phyloP scores from a whole-genome alignment of 2,888 invertebrate species.

The Aspidiotus destructor region DNA sequence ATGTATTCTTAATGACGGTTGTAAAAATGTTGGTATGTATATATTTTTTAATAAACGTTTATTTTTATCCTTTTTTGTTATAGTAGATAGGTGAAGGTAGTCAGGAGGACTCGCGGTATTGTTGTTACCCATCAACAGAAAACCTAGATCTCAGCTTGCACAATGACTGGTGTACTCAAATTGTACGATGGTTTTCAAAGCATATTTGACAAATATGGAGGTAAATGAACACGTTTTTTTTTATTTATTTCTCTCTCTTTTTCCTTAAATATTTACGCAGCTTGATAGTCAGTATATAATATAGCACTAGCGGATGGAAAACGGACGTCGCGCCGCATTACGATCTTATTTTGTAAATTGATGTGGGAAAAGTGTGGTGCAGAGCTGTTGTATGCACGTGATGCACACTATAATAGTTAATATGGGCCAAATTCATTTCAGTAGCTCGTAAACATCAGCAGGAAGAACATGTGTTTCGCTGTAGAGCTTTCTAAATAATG shows the following conservation, averaged over 20 bases:
- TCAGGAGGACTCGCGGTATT: conserved; percentile 26
- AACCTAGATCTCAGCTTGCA: conserved; percentile 30
- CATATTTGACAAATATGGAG: conserved; percentile 73
- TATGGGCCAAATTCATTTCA: too few species aligned
- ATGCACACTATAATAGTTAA: too few species aligned
- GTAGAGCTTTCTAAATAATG: too few species aligned
- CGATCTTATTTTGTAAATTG: too few species aligned
- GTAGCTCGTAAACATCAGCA: too few species aligned
- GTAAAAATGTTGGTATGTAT: conserved; percentile 6
- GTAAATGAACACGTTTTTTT: conserved; percentile 48
- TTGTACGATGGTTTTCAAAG: conserved; percentile 68
- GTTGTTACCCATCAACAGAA: conserved; percentile 24
- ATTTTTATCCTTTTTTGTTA: conserved; percentile 19
- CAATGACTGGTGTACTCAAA: conserved; percentile 65
- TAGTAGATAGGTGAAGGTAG: conserved; percentile 32
- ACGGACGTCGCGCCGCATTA: too few species aligned
- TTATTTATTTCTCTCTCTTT: not conserved
- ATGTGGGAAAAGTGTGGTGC: too few species aligned
- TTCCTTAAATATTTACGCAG: not conserved
- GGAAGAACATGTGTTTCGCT: too few species aligned
- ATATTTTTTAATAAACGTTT: conserved; percentile 9
- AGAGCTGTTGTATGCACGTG: too few species aligned
- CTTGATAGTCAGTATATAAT: not conserved
- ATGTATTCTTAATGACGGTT: not conserved
- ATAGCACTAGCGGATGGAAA: too few species aligned